Evolutionary conservation across 2,797 vertebrate genomes (phyloP), one percentile per base, ranked within the genome.

Genomic region (Fistularia commersonii): DNA sequence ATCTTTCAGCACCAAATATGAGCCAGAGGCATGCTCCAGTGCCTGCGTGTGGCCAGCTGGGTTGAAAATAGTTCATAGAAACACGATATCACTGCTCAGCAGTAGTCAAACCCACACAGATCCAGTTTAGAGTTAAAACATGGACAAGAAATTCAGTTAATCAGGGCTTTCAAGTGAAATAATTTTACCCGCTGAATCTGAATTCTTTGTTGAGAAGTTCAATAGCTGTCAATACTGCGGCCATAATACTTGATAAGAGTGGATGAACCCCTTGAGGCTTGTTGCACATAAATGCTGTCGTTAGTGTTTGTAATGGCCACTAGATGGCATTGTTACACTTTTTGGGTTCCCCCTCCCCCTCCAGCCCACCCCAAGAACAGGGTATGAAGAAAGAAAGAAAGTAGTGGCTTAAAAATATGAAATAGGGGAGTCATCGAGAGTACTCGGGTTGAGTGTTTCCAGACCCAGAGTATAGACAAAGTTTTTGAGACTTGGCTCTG

Each of bases 321-420:
- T 80, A 87, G 87, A 77, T 86, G 87, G 78, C 82, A 69, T 54
- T 81, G 77, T 74, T 56, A 77, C 70, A 64, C 81, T 71, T 82
- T 60, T 23, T 23, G 23, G 23, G 23, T 23, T 2, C 23, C 23
- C 23, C 23, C 23, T 4, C 23, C 23, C 23, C 23, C 23, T 4
- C 23, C 23, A 23, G 2, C 23, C 23, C 23, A 23, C 23, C 23
- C 23, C 23, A 44, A 52, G 41, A 46, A 69, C 48, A 72, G 50
- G 8, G 13, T 46, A 57, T 49, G 41, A 46, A 70, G 37, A 51
- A 40, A 57, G 46, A 6, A 8, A 15, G 32, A 56, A 38, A 64
- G 69, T 11, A 51, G 59, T 62, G 45, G 39, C 66, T 70, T 32
- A 31, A 64, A 59, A 53, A 53, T 48, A 54, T 32, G 51, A 13